Evolutionary conservation across 2,888 invertebrate genomes (phyloP).

Genomic region (Lepidochrysops patricia): DNA sequence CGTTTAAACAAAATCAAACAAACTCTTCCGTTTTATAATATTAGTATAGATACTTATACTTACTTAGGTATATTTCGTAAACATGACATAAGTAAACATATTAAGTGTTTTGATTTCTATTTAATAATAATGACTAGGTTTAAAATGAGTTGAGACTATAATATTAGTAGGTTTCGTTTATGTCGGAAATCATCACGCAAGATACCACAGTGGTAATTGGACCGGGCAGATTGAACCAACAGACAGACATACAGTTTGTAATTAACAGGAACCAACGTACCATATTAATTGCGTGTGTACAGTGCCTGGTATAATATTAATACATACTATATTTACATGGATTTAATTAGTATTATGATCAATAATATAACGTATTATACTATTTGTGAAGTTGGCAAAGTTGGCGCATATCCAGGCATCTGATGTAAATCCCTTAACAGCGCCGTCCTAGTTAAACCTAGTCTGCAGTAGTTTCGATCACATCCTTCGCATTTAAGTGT

Average conservation of each 20-base stretch:
- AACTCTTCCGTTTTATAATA: too few relatives aligned
- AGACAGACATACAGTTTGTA: conserved; percentile 7
- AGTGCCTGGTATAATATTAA: background rate
- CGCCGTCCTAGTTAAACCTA: too few relatives aligned
- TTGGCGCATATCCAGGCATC: background rate
- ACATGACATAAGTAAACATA: too few relatives aligned
- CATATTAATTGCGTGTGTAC: conserved; percentile 4
- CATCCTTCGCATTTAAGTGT: too few relatives aligned
- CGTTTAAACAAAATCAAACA: too few relatives aligned
- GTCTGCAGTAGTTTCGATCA: too few relatives aligned
- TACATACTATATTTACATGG: background rate
- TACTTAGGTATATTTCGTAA: too few relatives aligned
- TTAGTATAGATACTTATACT: too few relatives aligned
- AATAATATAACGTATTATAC: background rate
- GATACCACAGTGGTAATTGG: background rate
- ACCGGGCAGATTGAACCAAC: conserved; percentile 7
- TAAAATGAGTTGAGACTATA: too few relatives aligned
- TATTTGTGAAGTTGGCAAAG: background rate
- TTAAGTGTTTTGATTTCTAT: too few relatives aligned
- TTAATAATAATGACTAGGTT: too few relatives aligned
- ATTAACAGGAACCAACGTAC: conserved; percentile 6
- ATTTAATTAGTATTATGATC: background rate
- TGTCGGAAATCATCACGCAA: background rate
- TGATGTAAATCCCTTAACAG: too few relatives aligned
- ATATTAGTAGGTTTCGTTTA: background rate